phyloP scores from a whole-genome alignment of 1,140 invertebrate genomes.

The Drosophila pandora region DNA sequence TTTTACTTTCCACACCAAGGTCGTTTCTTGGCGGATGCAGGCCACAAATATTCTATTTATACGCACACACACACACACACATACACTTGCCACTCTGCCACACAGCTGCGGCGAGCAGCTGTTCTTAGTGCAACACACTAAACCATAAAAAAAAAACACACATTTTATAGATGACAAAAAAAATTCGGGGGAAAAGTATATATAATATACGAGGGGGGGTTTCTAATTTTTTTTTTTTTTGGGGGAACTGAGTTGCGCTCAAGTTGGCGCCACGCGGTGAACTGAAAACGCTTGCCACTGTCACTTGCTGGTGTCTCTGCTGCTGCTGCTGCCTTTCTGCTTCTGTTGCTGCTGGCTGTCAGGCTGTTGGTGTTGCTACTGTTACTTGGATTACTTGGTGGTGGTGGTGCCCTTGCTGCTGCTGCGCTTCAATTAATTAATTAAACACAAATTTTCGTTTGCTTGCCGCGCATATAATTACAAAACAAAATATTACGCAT shows the following conservation, averaged over 20 bases:
- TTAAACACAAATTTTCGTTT: constrained; percentile 68
- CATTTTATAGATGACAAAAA: background rate
- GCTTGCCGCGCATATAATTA: constrained; percentile 63
- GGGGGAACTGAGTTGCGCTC: constrained; percentile 44
- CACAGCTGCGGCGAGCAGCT: constrained; percentile 59
- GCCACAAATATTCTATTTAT: constrained; percentile 32
- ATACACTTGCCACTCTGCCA: background rate
- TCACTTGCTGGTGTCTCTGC: background rate
- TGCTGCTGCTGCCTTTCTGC: background rate
- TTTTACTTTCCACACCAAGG: constrained; percentile 37
- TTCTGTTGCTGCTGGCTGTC: constrained; percentile 7
- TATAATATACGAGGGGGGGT: background rate
- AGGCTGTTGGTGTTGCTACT: constrained; percentile 6
- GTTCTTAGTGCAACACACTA: constrained; percentile 30
- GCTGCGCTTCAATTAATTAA: constrained; percentile 71
- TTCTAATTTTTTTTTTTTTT: background rate
- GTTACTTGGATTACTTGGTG: background rate
- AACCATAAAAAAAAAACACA: constrained; percentile 8
- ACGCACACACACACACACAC: constrained; percentile 3
- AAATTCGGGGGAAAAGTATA: background rate
- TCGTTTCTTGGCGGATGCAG: constrained; percentile 42
- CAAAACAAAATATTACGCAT: constrained; percentile 75
- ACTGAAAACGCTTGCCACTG: constrained; percentile 44
- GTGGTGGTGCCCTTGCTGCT: constrained; percentile 13
- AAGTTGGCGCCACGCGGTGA: constrained; percentile 68